Conservation (phyloP, 2,888 invertebrate genomes). For the Neoascia interrupta region DNA sequence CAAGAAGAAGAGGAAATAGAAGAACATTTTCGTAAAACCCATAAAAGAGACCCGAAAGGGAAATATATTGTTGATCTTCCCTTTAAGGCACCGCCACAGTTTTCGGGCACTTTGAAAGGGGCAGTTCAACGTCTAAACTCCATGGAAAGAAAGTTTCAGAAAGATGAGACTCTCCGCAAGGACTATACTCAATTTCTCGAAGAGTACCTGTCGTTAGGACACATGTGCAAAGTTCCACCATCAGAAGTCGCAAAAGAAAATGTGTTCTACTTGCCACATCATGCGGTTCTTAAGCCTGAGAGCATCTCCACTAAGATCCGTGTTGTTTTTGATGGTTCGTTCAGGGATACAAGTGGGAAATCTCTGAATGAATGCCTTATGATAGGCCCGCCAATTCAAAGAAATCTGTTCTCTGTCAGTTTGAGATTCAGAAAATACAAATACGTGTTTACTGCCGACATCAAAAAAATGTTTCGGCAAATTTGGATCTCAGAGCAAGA, state of each 20-base stretch:
- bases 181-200: too few relatives aligned
- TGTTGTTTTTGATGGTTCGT: conserved; percentile 37
- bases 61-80: conserved; percentile 49
- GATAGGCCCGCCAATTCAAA: conserved; percentile 38
- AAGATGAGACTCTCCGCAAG: too few relatives aligned
- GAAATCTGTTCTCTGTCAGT: too few relatives aligned
- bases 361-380: conserved; percentile 17
- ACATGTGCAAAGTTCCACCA: conserved; percentile 44
- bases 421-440: too few relatives aligned
- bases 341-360: conserved; percentile 30
- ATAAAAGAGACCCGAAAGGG: conserved; percentile 25
- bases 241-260: too few relatives aligned
- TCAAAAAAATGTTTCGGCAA: conserved; percentile 27
- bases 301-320: conserved; percentile 19
- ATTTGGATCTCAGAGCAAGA: conserved; percentile 19
- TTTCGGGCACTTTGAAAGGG: conserved; percentile 19
- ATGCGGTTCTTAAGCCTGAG: background rate
- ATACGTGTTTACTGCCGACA: conserved; percentile 18
- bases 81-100: conserved; percentile 42
- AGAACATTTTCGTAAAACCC: conserved; percentile 36
- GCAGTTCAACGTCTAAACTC: conserved; percentile 26
- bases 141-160: conserved; percentile 28
- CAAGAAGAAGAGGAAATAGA: conserved; percentile 18
- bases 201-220: conserved; percentile 53
- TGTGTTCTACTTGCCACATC: conserved; percentile 37